Evolutionary conservation across 2,888 invertebrate species (phyloP).

Genomic region (Cerastis rubricosa): DNA sequence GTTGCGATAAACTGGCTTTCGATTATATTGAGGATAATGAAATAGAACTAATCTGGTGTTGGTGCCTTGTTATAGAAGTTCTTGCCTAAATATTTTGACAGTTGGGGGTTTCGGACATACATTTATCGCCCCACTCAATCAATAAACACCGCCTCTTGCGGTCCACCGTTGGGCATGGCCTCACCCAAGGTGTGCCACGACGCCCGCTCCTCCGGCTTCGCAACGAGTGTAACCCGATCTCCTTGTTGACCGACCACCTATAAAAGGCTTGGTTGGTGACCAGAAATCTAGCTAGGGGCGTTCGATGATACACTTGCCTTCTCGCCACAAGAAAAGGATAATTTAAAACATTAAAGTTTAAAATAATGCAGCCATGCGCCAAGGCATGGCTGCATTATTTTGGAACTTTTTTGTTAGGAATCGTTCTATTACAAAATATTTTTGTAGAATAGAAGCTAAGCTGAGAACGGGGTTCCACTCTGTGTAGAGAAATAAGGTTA

Average conservation of each 20-base stretch:
- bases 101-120: neutral
- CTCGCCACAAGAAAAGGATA: neutral
- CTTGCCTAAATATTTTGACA: neutral
- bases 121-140: neutral
- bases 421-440: conserved; percentile 19
- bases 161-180: neutral
- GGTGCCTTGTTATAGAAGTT: neutral
- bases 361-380: neutral
- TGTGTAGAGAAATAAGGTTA: conserved; percentile 7
- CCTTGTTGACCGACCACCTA: neutral
- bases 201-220: neutral
- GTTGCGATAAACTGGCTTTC: conserved; percentile 25
- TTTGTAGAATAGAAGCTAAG: neutral
- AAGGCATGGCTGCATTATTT: too few relatives aligned
- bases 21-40: conserved; percentile 15
- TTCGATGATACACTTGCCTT: neutral
- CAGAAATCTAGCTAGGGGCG: neutral
- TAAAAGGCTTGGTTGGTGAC: neutral
- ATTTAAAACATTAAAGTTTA: neutral
- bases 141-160: neutral
- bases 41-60: neutral
- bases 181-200: neutral
- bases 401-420: neutral
- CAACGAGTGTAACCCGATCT: neutral
- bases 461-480: neutral